These are phyloP conservation scores for Cenopis cana DNA, from an alignment of 2,888 invertebrate species.

Conservation along the genomic window DNA sequence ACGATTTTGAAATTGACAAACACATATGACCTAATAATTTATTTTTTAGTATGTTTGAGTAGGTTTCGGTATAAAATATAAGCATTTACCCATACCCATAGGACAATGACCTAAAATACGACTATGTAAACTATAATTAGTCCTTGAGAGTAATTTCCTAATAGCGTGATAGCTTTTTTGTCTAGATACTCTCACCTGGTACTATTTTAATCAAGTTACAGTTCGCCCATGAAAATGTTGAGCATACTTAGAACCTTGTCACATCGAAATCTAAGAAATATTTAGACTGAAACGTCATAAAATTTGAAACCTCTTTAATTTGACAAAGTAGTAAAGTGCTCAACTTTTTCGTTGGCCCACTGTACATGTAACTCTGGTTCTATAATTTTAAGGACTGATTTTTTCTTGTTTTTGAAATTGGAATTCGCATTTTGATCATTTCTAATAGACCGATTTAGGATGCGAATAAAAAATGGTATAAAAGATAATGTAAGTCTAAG, in stretches of 20 bases:
- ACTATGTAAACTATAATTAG: too few species aligned
- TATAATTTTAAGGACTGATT: neutral
- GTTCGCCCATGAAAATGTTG: too few species aligned
- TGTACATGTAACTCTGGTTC: neutral
- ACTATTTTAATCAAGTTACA: neutral
- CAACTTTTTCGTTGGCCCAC: too few species aligned
- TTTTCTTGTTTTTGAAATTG: neutral
- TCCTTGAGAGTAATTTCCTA: neutral
- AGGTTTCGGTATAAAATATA: neutral
- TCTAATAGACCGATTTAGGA: neutral
- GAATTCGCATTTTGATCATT: neutral
- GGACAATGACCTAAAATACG: neutral
- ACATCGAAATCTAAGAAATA: too few species aligned
- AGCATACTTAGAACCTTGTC: too few species aligned
- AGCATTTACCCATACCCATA: neutral
- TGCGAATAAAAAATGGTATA: too few species aligned
- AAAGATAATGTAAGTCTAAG: neutral
- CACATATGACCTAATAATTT: neutral
- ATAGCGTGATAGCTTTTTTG: neutral
- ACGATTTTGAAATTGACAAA: neutral
- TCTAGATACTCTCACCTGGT: neutral
- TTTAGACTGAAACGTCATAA: too few species aligned
- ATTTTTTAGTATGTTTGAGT: neutral
- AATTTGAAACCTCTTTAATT: too few species aligned
- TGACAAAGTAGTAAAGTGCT: too few species aligned